A percentile compares a stretch with the other conserved stretches of the same genome.
phyloP scores from a whole-genome alignment of 2,797 vertebrate genomes.

The Sandelia bainsii region DNA sequence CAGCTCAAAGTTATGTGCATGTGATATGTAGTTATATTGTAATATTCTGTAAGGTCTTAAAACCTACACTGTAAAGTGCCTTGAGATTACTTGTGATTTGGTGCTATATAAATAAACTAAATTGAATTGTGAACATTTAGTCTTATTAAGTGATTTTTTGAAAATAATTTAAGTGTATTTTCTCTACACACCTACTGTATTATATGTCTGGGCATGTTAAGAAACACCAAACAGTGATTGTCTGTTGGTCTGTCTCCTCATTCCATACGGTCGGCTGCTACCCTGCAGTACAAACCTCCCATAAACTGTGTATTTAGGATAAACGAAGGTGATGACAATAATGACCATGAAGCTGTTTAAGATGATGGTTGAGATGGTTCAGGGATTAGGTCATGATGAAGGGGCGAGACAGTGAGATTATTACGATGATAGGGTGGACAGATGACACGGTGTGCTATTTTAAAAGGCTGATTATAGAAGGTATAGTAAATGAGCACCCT shows the following conservation, averaged over 20 bases:
- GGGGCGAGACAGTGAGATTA: slow-evolving; percentile 56
- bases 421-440: slow-evolving; percentile 62
- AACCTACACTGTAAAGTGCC: no score
- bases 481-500: slow-evolving; percentile 67
- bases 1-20: no score
- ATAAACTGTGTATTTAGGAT: slow-evolving; percentile 57
- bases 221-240: slow-evolving; percentile 37
- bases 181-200: slow-evolving; percentile 2
- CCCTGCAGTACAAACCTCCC: slow-evolving; percentile 17
- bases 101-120: no score
- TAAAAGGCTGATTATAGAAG: slow-evolving; percentile 67
- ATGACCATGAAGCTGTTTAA: slow-evolving; percentile 59
- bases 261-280: slow-evolving; percentile 12
- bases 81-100: no score
- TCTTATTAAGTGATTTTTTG: no score
- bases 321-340: slow-evolving; percentile 65
- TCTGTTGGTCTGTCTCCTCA: slow-evolving; percentile 21
- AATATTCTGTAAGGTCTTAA: no score
- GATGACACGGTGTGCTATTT: slow-evolving; percentile 60
- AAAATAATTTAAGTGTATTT: background rate
- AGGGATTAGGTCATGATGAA: slow-evolving; percentile 67
- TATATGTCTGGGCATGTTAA: slow-evolving; percentile 16
- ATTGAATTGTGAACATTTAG: no score
- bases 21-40: no score
- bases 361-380: slow-evolving; percentile 65